phyloP scores from a whole-genome alignment of 2,113 vertebrate species.

The Oryzias melastigma region DNA sequence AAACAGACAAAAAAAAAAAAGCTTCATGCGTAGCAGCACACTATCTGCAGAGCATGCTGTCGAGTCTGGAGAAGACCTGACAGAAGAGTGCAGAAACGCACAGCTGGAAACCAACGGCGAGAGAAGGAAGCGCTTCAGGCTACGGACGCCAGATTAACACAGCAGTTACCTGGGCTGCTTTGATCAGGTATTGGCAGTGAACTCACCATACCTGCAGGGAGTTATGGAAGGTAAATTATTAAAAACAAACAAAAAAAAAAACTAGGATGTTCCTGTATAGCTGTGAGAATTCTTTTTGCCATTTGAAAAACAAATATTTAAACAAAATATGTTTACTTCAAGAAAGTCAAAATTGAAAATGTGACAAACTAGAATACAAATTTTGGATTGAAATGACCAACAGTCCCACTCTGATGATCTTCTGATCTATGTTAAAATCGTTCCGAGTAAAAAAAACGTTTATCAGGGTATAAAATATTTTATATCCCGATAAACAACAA shows the following conservation, averaged over 20 bases:
- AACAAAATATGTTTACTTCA: too few relatives aligned
- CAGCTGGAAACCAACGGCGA: conserved; percentile 6
- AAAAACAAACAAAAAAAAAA: conserved; percentile 9
- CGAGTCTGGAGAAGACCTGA: conserved; percentile 36
- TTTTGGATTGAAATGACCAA: too few relatives aligned
- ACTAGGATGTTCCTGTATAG: conserved; percentile 10
- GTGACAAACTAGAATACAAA: too few relatives aligned
- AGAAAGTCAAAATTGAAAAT: too few relatives aligned
- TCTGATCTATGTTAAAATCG: too few relatives aligned
- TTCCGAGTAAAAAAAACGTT: too few relatives aligned
- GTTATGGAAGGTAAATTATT: conserved; percentile 52
- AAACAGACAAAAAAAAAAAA: conserved; percentile 11
- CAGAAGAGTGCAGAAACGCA: conserved; percentile 5
- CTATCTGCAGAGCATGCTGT: conserved; percentile 34
- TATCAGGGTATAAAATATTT: too few relatives aligned
- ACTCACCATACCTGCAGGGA: conserved; percentile 70
- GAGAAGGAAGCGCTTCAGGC: conserved; percentile 46
- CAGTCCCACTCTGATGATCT: too few relatives aligned
- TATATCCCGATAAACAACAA: too few relatives aligned
- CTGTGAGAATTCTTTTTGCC: conserved; percentile 19
- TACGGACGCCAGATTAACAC: conserved; percentile 44
- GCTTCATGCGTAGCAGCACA: conserved; percentile 33
- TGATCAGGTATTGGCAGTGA: conserved; percentile 71
- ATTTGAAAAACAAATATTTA: not conserved
- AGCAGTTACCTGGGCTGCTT: conserved; percentile 72